phyloP scores from a whole-genome alignment of 1,140 invertebrate species.

The Anadara kagoshimensis region DNA sequence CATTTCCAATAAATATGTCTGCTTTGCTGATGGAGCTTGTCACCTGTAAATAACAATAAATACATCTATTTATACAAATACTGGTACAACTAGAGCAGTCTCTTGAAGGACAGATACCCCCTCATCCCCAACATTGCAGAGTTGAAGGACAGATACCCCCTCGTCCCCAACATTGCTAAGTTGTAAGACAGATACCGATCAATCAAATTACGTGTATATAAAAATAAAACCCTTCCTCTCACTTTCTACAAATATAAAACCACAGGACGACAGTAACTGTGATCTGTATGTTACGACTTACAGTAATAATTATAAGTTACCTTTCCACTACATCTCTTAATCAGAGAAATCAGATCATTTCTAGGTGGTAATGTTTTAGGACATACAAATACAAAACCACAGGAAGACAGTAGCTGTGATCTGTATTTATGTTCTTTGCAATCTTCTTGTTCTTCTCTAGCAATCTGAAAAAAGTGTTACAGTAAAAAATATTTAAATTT shows the following conservation, averaged over 20 bases:
- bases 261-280: slow-evolving; percentile 40
- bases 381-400: slow-evolving; percentile 56
- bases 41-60: slow-evolving; percentile 38
- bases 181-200: no score
- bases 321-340: slow-evolving; percentile 60
- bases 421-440: background rate
- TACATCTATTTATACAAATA: no score
- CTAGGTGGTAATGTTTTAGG: slow-evolving; percentile 50
- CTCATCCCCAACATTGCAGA: no score
- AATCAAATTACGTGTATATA: no score
- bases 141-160: no score
- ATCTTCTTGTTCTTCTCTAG: background rate
- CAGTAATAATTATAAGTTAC: slow-evolving; percentile 37
- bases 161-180: no score
- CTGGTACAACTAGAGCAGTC: no score
- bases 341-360: slow-evolving; percentile 48
- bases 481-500: background rate
- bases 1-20: slow-evolving; percentile 45
- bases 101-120: no score
- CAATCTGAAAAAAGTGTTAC: slow-evolving; percentile 1
- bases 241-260: slow-evolving; percentile 49
- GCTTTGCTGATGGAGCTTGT: slow-evolving; percentile 34
- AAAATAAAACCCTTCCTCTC: no score
- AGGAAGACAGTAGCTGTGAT: slow-evolving; percentile 21
- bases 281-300: background rate